A percentile compares a stretch with the other conserved stretches of the same genome.
Conservation (phyloP, 2,797 vertebrate species). For the Eospalax fontanierii region DNA sequence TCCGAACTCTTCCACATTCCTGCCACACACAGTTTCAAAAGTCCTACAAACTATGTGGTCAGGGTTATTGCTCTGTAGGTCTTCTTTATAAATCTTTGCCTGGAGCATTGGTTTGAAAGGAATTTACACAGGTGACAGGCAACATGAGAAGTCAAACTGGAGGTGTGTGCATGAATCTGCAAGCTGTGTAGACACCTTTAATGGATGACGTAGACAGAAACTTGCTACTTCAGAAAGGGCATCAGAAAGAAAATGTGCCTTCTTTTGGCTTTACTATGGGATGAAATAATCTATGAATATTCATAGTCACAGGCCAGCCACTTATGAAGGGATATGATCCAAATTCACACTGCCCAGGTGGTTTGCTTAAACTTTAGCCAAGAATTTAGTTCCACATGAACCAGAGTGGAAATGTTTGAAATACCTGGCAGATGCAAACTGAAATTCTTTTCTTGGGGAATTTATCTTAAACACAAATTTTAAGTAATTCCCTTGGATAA, state of each 20-base stretch:
- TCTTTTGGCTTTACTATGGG: background rate
- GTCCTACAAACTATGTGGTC: background rate
- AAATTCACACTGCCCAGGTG: background rate
- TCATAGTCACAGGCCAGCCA: background rate
- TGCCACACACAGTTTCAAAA: background rate
- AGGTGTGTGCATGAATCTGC: background rate
- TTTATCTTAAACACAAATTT: background rate
- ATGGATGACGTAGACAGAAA: background rate
- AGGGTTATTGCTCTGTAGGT: background rate
- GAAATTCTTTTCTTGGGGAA: conserved; percentile 8
- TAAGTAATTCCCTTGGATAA: conserved; percentile 18
- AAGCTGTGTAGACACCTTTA: background rate
- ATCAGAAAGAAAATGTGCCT: background rate
- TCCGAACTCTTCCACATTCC: background rate
- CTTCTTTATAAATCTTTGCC: background rate
- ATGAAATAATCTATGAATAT: background rate
- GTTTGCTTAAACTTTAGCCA: conserved; percentile 22
- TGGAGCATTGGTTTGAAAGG: background rate
- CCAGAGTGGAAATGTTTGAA: background rate
- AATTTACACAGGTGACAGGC: background rate
- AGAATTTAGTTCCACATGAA: conserved; percentile 17
- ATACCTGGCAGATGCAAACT: background rate
- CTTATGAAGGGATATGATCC: background rate
- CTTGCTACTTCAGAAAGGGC: background rate
- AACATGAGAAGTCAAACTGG: background rate